Percentiles rank a stretch among this genome's conserved stretches.
These are phyloP conservation scores for Micromys minutus DNA, from an alignment of 2,113 vertebrate genomes.

Conservation along the genomic window DNA sequence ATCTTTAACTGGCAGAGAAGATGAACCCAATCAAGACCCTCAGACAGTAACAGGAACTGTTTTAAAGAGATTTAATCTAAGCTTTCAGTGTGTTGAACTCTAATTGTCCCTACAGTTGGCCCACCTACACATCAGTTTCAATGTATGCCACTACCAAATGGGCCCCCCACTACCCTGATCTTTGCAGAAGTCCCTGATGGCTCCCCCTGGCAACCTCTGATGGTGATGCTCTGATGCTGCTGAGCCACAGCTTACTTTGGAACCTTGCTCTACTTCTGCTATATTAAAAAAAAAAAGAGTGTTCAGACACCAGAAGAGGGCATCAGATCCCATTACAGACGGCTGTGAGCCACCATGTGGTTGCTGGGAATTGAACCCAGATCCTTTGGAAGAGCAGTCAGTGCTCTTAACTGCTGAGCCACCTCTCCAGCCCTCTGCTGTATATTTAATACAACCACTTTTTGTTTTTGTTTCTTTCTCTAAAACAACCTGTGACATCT, in stretches of 20 bases:
- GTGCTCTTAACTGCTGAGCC: too few relatives aligned
- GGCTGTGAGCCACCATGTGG: too few relatives aligned
- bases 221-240: background rate
- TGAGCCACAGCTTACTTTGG: background rate
- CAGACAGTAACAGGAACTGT: background rate
- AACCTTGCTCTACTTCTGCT: background rate
- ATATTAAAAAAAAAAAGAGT: background rate
- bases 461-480: background rate
- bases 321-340: too few relatives aligned
- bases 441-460: background rate
- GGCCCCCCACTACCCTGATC: too few relatives aligned
- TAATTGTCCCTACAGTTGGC: too few relatives aligned
- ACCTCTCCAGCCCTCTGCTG: too few relatives aligned
- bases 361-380: too few relatives aligned
- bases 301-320: too few relatives aligned
- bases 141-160: too few relatives aligned
- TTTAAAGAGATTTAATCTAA: background rate
- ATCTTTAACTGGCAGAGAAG: background rate
- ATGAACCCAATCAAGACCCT: background rate
- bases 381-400: too few relatives aligned
- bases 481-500: background rate
- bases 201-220: background rate
- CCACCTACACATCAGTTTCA: rapidly evolving
- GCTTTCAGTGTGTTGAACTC: background rate
- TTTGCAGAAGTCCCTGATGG: background rate